phyloP scores from a whole-genome alignment of 92 coral and sea anemone genomes.

The Siderastrea siderea region DNA sequence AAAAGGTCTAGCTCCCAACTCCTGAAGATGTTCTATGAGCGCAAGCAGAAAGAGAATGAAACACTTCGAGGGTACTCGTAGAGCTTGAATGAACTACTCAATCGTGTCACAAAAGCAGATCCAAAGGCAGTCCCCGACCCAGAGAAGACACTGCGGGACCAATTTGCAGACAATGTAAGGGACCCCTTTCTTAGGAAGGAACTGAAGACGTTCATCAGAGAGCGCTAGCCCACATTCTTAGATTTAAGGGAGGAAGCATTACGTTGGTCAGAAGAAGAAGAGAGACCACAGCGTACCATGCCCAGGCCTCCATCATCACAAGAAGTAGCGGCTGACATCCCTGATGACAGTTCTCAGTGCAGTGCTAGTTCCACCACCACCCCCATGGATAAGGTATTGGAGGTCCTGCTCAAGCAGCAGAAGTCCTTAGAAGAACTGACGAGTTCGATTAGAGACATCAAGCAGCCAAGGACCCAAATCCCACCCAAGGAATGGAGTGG shows the following conservation, averaged over 20 bases:
- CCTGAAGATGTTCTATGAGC: constrained; percentile 56
- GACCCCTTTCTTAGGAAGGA: constrained; percentile 25
- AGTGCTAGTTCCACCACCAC: constrained; percentile 14
- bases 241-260: constrained; percentile 45
- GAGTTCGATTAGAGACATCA: constrained; percentile 1
- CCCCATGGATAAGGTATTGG: constrained; percentile 31
- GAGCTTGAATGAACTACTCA: constrained; percentile 32
- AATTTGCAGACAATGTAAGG: constrained; percentile 42
- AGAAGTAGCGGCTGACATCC: background rate
- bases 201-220: constrained; percentile 48
- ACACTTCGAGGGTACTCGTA: constrained; percentile 24
- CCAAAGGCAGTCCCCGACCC: constrained; percentile 48
- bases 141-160: constrained; percentile 48
- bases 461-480: constrained; percentile 26
- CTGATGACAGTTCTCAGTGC: background rate
- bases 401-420: constrained; percentile 29
- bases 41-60: constrained; percentile 49
- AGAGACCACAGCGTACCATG: constrained; percentile 20
- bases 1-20: constrained; percentile 58
- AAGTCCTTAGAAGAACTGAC: constrained; percentile 28
- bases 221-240: constrained; percentile 20
- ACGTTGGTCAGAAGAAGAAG: constrained; percentile 57
- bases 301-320: background rate
- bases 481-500: constrained; percentile 11
- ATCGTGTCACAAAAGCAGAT: constrained; percentile 46